Evolutionary conservation across 2,797 vertebrate genomes (phyloP).

Genomic region (Lepus oiostolus): DNA sequence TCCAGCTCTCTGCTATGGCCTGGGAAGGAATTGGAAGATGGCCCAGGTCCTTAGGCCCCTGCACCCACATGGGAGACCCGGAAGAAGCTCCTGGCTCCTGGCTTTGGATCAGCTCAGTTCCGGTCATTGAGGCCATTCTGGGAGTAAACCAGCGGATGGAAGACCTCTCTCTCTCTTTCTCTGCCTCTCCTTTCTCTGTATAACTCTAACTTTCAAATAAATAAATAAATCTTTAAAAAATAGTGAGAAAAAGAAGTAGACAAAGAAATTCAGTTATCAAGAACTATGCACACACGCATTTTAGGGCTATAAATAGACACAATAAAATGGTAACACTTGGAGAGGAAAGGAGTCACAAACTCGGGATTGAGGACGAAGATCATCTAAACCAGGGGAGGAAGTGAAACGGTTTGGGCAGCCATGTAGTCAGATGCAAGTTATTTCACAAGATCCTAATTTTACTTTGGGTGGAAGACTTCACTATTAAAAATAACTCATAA

Average conservation of each 20-base stretch:
- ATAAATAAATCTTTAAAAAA: background rate
- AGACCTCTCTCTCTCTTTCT: too few relatives aligned
- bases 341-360: background rate
- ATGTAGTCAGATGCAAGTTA: background rate
- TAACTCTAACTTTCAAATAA: too few relatives aligned
- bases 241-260: background rate
- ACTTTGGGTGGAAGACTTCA: background rate
- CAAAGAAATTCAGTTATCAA: conserved; percentile 34
- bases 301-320: background rate
- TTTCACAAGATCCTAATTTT: background rate
- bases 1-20: too few relatives aligned
- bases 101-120: too few relatives aligned
- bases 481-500: conserved; percentile 35
- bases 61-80: too few relatives aligned
- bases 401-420: background rate
- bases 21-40: too few relatives aligned
- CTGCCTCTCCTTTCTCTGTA: too few relatives aligned
- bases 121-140: too few relatives aligned
- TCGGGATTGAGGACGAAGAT: background rate
- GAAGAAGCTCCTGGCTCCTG: too few relatives aligned
- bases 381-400: background rate
- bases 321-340: background rate
- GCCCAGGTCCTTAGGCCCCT: too few relatives aligned
- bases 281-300: background rate
- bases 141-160: too few relatives aligned